Evolutionary conservation across 2,888 invertebrate species (phyloP), one percentile per base, ranked within the genome.

Genomic region (Chaitophorus viminalis): DNA sequence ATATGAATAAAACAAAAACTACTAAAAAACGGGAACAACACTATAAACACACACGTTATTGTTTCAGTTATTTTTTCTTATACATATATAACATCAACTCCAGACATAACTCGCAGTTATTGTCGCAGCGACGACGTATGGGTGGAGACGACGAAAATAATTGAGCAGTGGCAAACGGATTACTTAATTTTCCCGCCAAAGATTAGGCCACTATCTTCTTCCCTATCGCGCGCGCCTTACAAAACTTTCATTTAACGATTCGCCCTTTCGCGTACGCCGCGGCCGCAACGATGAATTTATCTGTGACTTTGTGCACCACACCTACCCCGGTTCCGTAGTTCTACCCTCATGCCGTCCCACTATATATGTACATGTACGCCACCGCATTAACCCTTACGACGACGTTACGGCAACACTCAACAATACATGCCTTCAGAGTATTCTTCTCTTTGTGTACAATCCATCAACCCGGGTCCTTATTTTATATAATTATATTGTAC

Each of bases 171-270:
- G 17, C 75, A n/a, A 46, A 75, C 46, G 18, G 46, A 46, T 39
- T 39, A 75, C 75, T 75, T 75, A n/a, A 17, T 46, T 75, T 75
- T n/a, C 2, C 75, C 17, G 46, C 75, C 17, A n/a, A 39, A 39
- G 39, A 75, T 75, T 75, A 75, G 75, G 46, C 17, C 39, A 39
- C 39, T 46, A 75, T 75, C 75, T 75, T 75, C 75, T 75, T 39
- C 75, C 39, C 75, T 75, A 75, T 75, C 39, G n/a, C 75, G 75
- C 75, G n/a, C n/a, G n/a, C n/a, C n/a, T 75, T 75, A 75, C 46
- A 75, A n/a, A 75, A 75, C 75, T 75, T 75, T 75, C 75, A 46
- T 39, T 75, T 75, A 75, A 75, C 75, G 75, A 75, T 75, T 75
- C n/a, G n/a, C 75, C 75, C 75, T 75, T 46, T 39, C 46, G 75